Conservation (phyloP, 2,888 invertebrate species). For the Brachyptera putata region DNA sequence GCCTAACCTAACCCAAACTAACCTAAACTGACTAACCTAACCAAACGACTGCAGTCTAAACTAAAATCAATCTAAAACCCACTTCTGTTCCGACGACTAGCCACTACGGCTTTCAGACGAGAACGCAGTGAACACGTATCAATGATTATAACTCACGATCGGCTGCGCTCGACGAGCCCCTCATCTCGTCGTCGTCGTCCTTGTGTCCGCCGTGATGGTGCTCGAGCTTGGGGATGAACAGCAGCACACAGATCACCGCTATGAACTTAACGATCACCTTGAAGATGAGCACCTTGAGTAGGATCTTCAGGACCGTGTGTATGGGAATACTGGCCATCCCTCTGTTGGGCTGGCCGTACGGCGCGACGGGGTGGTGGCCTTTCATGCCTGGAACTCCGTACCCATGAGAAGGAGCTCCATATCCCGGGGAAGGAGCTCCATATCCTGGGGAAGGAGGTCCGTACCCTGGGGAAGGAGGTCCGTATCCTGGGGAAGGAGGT, state of each 20-base stretch:
- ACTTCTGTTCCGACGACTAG: no score
- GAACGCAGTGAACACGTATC: not conserved
- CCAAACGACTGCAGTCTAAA: no score
- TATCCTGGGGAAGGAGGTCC: slow-evolving; percentile 46
- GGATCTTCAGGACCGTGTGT: slow-evolving; percentile 51
- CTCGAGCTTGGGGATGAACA: slow-evolving; percentile 70
- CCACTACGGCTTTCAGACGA: no score
- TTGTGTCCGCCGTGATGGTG: slow-evolving; percentile 40
- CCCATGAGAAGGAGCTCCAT: not conserved
- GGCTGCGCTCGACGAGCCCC: slow-evolving; percentile 27
- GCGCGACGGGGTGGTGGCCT: not conserved
- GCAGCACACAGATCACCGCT: slow-evolving; percentile 66
- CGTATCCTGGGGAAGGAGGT: slow-evolving; percentile 41
- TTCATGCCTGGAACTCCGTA: not conserved
- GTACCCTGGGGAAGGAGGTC: slow-evolving; percentile 40
- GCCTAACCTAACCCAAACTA: no score
- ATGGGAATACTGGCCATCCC: slow-evolving; percentile 21
- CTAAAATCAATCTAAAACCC: no score
- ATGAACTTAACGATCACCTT: slow-evolving; percentile 79
- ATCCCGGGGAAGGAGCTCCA: slow-evolving; percentile 38
- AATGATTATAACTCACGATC: not conserved
- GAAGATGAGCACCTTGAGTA: slow-evolving; percentile 71
- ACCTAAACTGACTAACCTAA: no score
- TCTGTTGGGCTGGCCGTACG: not conserved
- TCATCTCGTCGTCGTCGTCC: slow-evolving; percentile 39